Base-by-base conservation (phyloP, 2,888 invertebrate genomes). In the Neoaliturus tenellus region DNA sequence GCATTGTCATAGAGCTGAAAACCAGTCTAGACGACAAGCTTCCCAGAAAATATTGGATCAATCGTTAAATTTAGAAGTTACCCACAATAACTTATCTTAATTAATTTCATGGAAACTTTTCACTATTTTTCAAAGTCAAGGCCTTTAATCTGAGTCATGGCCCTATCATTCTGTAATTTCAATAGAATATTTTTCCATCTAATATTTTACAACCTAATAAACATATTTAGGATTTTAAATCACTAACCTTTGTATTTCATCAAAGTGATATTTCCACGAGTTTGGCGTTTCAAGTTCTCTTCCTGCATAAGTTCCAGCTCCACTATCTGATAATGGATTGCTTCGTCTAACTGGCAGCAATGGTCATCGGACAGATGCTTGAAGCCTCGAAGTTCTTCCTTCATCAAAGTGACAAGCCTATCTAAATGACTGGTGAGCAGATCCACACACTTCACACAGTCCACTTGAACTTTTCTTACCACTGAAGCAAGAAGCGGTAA, bases 231-330 rank as follows among this genome's bases (percentile, higher is more conserved):
- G 6, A 55, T 3, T 23, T 20, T 2, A 31, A 67, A 71, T 48
- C 23, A 78, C 51, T 55, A 31, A 78, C 78, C 78, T 78, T 78
- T 48, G 35, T 78, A 23, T 28, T 33, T 78, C 17, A 78, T 14
- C 2, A 55, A 51, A 28, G 33, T 48, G 75, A 39, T 1, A 39
- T 23, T 33, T 25, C n/a, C 78, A 17, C n/a, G 8, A 3, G 31
- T 12, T 51, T 31, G 3, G 10, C 28, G 14, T 17, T 78, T 48
- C 31, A n/a, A 33, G 35, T 55, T 78, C 20, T 78, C 78, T 12
- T 78, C 78, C 23, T 78, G 78, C 31, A 78, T 78, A 5, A 78
- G 23, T 55, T 78, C 78, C 78, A 78, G 48, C n/a, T 78, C 78
- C 23, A 78, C 78, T 35, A 78, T 78, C 78, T 55, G 78, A 48